Evolutionary conservation across 2,888 invertebrate species (phyloP).

Genomic region (Plagiodera versicolora): DNA sequence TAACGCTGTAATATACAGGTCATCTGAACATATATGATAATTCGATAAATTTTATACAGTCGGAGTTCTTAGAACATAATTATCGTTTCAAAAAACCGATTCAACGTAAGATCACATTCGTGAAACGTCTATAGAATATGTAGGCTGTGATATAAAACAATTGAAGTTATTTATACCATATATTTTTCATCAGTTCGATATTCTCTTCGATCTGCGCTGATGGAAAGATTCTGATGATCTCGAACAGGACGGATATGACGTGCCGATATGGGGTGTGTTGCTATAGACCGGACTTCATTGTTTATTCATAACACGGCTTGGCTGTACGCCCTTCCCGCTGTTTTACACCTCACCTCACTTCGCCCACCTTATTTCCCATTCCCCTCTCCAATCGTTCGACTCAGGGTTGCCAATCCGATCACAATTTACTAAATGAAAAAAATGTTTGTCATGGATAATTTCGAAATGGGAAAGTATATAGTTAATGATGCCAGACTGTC

Average conservation of each 20-base stretch:
- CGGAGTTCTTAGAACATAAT: too few species aligned
- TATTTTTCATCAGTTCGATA: neutral
- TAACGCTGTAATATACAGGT: too few species aligned
- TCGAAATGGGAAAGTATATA: too few species aligned
- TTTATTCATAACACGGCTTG: constrained; percentile 40
- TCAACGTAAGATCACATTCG: too few species aligned
- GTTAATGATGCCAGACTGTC: too few species aligned
- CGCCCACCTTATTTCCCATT: neutral
- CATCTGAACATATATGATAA: too few species aligned
- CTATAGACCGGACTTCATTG: constrained; percentile 38
- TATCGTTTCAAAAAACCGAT: too few species aligned
- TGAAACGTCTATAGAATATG: too few species aligned
- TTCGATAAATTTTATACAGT: too few species aligned
- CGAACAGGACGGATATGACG: constrained; percentile 37
- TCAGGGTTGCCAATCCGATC: neutral
- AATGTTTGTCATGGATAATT: constrained; percentile 10
- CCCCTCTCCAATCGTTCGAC: neutral
- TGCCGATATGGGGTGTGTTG: constrained; percentile 38
- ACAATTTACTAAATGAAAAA: constrained; percentile 10
- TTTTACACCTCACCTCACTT: constrained; percentile 21
- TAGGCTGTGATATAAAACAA: too few species aligned
- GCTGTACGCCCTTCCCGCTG: constrained; percentile 19
- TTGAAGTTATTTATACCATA: too few species aligned
- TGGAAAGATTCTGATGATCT: constrained; percentile 11
- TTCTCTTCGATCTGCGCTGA: neutral